Evolutionary conservation across 2,888 invertebrate species (phyloP).

Genomic region (Ormyrus pomaceus): DNA sequence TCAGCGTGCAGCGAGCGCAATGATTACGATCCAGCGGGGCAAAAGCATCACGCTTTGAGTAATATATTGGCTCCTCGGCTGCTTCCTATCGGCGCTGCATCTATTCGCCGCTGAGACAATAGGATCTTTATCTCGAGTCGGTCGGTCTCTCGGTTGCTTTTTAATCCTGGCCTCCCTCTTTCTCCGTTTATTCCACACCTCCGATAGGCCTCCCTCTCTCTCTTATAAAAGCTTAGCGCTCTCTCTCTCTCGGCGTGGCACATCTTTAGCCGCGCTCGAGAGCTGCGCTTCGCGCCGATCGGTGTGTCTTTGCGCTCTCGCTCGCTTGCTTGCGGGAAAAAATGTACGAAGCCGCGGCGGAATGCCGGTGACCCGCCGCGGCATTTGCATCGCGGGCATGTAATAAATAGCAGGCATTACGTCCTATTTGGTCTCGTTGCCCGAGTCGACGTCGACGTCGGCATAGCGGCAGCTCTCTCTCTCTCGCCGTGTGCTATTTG

Average conservation of each 20-base stretch:
- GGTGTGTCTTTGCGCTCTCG: conserved; percentile 4
- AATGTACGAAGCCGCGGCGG: conserved; percentile 59
- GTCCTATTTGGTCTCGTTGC: conserved; percentile 69
- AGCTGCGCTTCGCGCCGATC: background rate
- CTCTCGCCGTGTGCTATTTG: conserved; percentile 69
- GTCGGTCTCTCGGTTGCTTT: conserved; percentile 24
- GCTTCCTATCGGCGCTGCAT: conserved; percentile 40
- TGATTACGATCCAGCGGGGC: conserved; percentile 53
- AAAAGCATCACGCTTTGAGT: conserved; percentile 50
- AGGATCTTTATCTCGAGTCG: conserved; percentile 51
- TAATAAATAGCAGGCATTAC: conserved; percentile 70
- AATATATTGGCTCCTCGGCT: conserved; percentile 49
- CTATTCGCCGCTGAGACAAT: conserved; percentile 48
- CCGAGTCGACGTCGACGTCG: conserved; percentile 20
- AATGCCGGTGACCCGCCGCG: conserved; percentile 68
- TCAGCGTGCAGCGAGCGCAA: conserved; percentile 20
- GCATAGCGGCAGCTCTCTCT: conserved; percentile 66
- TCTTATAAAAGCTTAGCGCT: background rate
- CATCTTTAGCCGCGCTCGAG: too few species aligned
- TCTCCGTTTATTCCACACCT: background rate
- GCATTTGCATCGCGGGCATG: conserved; percentile 69
- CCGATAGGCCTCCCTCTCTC: background rate
- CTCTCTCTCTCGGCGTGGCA: too few species aligned
- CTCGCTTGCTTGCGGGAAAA: conserved; percentile 58
- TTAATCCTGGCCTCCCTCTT: conserved; percentile 27